phyloP scores from a whole-genome alignment of 2,797 vertebrate species.

The Danio tinwini region DNA sequence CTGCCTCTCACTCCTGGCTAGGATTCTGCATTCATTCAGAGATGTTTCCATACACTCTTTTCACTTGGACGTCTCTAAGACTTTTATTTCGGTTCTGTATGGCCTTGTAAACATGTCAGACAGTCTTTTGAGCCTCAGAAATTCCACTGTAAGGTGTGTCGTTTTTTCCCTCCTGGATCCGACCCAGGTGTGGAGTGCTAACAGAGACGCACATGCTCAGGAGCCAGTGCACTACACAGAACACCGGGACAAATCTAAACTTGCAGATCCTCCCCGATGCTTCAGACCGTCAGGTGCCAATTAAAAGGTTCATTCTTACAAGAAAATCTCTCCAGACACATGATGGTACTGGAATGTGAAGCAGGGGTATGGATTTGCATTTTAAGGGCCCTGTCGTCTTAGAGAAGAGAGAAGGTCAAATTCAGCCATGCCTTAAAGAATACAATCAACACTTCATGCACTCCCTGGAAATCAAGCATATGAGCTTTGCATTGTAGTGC shows the following conservation, averaged over 20 bases:
- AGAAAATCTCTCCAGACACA: constrained; percentile 29
- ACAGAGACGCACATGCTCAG: constrained; percentile 70
- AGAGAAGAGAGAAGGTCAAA: constrained; percentile 1
- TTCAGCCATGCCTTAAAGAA: background rate
- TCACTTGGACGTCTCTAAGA: constrained; percentile 45
- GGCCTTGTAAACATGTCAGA: constrained; percentile 61
- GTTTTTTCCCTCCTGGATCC: constrained; percentile 77
- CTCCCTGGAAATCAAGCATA: background rate
- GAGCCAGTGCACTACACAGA: constrained; percentile 64
- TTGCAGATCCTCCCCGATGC: constrained; percentile 69
- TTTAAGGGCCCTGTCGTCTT: background rate
- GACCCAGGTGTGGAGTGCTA: constrained; percentile 74
- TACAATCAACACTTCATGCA: background rate
- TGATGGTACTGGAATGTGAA: constrained; percentile 42
- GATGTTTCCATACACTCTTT: constrained; percentile 46
- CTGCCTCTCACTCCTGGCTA: constrained; percentile 28
- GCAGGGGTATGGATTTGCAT: background rate
- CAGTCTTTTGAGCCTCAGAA: constrained; percentile 67
- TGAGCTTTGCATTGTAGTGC: background rate
- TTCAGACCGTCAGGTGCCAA: constrained; percentile 62
- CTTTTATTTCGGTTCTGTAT: constrained; percentile 65
- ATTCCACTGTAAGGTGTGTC: constrained; percentile 83
- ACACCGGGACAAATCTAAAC: constrained; percentile 75
- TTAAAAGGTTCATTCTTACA: constrained; percentile 67
- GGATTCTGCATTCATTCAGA: constrained; percentile 39